Conservation (phyloP, 2,113 vertebrate genomes). For the Lagopus leucura region DNA sequence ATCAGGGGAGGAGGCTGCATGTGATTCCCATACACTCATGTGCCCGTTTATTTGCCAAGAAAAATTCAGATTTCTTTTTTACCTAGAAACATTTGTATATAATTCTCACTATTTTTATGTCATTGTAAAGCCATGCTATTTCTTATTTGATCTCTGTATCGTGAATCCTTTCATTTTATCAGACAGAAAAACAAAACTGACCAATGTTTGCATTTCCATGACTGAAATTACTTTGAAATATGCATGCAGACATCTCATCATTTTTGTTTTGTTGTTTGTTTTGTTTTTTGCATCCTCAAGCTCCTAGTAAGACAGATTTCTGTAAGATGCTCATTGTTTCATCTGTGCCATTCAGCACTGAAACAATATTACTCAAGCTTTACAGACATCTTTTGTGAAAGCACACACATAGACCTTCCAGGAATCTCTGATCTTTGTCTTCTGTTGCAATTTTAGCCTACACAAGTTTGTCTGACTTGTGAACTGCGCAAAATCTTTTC, state of each 20-base stretch:
- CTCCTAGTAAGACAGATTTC: neutral
- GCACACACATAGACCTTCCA: neutral
- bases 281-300: constrained; percentile 16
- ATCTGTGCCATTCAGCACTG: neutral
- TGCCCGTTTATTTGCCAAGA: neutral
- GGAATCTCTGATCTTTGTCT: constrained; percentile 49
- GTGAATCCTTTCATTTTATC: neutral
- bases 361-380: neutral
- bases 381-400: neutral
- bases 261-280: neutral
- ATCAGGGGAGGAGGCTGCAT: neutral
- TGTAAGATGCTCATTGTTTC: neutral
- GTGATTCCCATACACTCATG: neutral
- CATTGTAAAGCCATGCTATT: neutral
- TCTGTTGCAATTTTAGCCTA: constrained; percentile 4
- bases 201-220: constrained; percentile 55
- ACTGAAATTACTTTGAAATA: constrained; percentile 37
- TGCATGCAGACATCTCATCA: constrained; percentile 5
- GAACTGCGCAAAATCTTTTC: constrained; percentile 58
- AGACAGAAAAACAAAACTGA: neutral
- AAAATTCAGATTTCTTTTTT: neutral
- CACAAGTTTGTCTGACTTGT: constrained; percentile 20
- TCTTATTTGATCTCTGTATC: neutral
- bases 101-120: neutral
- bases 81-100: neutral